Evolutionary conservation across 2,113 vertebrate species (phyloP), one percentile per base, ranked within the genome.

Genomic region (Gambusia holbrooki): DNA sequence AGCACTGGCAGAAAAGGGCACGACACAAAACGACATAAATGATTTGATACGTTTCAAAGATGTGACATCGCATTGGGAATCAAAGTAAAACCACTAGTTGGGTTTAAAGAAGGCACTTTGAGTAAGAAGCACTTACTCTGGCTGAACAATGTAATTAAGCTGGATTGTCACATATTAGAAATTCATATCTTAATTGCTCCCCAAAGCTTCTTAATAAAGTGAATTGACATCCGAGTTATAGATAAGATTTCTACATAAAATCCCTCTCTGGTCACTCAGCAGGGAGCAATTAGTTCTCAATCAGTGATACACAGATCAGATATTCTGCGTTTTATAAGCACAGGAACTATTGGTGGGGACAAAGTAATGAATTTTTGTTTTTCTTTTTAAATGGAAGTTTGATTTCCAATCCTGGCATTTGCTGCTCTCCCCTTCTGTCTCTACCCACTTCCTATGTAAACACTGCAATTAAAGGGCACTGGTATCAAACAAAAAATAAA

Each of bases 181-280:
- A 48, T 19, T 48, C 1, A 17, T 19, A 48, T 15, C 45, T 48
- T 17, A 48, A 19, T 48, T 48, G 45, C 17, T 19, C 45, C 45
- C 45, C 1, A 19, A 17, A 19, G 45, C 45, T 48, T 48, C 45
- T 58, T 88, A 70, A 15, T 71, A 74, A 88, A 87, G 84, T 88
- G 72, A 62, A 80, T 77, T 86, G 84, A 81, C 69, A 80, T 87
- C 82, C 79, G 77, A 73, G 79, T 81, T 84, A 74, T 32, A 69
- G 76, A 69, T 84, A 30, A 78, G 81, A 80, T 84, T 45, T 82
- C 82, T 71, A 58, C 83, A 82, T 85, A 69, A 85, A 87, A 84
- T 88, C 74, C 66, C 54, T 83, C 66, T 22, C 73, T 80, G 63
- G 62, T 71, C 81, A 25, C 66, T 76, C 83, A 77, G 76, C 76